These are phyloP conservation scores for Abramis brama DNA, from an alignment of 2,113 vertebrate species.

Conservation along the genomic window DNA sequence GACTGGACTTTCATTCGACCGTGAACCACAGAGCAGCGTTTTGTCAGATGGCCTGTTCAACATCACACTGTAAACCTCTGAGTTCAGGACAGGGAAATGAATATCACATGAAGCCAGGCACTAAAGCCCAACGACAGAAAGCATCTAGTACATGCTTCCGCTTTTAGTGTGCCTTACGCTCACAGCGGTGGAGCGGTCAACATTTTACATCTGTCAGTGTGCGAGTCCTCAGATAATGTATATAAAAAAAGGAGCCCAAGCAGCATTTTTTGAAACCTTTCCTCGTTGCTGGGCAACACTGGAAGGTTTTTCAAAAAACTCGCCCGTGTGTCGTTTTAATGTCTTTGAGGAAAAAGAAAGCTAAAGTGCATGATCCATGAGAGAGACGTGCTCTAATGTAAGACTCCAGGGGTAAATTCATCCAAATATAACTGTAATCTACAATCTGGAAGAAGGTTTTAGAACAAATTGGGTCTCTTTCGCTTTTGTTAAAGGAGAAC, in stretches of 20 bases:
- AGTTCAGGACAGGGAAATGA: not conserved
- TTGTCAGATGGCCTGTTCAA: slow-evolving; percentile 20
- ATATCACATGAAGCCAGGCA: slow-evolving; percentile 20
- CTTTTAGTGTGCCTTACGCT: not conserved
- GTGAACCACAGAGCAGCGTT: not conserved
- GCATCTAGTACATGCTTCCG: slow-evolving; percentile 27
- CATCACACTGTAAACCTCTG: not conserved
- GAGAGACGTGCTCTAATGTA: not conserved
- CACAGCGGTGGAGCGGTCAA: slow-evolving; percentile 23
- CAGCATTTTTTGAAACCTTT: not conserved
- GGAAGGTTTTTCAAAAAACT: not conserved
- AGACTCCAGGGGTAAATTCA: not conserved
- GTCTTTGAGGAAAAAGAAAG: not conserved
- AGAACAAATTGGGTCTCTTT: not conserved
- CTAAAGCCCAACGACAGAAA: slow-evolving; percentile 13
- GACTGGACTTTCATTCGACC: not conserved
- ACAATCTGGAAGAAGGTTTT: not conserved
- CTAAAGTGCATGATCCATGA: not conserved
- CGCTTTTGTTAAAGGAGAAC: no score
- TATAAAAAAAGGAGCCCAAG: no score
- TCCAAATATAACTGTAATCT: not conserved
- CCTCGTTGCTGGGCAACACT: slow-evolving; percentile 8
- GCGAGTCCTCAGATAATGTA: not conserved
- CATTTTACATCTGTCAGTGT: slow-evolving; percentile 4
- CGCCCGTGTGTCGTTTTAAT: not conserved